phyloP scores from a whole-genome alignment of 2,888 invertebrate species.

The Omphaloscelis lunosa region DNA sequence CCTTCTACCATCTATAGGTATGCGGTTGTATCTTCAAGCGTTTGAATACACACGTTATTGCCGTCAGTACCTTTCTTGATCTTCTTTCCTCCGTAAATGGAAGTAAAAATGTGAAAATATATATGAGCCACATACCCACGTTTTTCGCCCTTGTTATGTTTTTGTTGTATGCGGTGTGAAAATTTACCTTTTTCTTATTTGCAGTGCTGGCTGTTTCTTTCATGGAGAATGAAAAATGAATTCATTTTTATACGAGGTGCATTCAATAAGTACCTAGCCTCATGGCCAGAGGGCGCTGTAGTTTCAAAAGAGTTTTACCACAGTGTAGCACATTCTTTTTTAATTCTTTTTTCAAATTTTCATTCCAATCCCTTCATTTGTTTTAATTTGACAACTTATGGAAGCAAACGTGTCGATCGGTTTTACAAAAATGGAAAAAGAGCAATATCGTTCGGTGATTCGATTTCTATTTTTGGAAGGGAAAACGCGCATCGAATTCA shows the following conservation, averaged over 20 bases:
- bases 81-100: slow-evolving; percentile 50
- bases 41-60: slow-evolving; percentile 43
- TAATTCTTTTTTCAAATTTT: too few relatives aligned
- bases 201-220: slow-evolving; percentile 17
- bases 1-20: neutral
- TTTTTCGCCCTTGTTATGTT: slow-evolving; percentile 50
- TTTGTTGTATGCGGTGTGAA: slow-evolving; percentile 44
- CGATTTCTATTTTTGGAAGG: too few relatives aligned
- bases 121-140: slow-evolving; percentile 43
- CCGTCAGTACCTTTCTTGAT: slow-evolving; percentile 45
- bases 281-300: too few relatives aligned
- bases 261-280: too few relatives aligned
- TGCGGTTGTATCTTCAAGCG: slow-evolving; percentile 6
- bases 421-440: too few relatives aligned
- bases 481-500: too few relatives aligned
- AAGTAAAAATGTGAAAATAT: slow-evolving; percentile 50
- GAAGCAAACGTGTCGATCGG: too few relatives aligned
- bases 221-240: slow-evolving; percentile 23
- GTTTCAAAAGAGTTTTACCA: too few relatives aligned
- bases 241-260: slow-evolving; percentile 43
- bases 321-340: too few relatives aligned
- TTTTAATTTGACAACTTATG: too few relatives aligned
- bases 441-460: too few relatives aligned
- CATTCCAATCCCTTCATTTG: too few relatives aligned
- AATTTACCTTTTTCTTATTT: slow-evolving; percentile 55